These are phyloP conservation scores for Aplodontia rufa DNA, from an alignment of 2,113 vertebrate species.

Conservation along the genomic window DNA sequence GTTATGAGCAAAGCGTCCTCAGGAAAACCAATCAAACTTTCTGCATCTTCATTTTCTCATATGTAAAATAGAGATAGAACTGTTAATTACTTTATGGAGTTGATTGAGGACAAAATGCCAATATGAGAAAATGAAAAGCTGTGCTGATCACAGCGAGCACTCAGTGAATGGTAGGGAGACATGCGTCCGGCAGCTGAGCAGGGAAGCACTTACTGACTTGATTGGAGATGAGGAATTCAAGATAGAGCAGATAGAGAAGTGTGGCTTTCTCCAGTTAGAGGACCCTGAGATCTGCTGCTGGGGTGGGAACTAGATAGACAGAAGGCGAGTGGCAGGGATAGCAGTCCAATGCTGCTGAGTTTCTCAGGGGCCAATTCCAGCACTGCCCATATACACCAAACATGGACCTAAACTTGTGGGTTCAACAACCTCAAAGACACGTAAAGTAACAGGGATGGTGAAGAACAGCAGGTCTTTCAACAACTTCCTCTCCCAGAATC, in stretches of 20 bases:
- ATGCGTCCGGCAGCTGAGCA: neutral
- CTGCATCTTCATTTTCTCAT: neutral
- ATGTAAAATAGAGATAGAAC: neutral
- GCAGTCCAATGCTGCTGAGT: neutral
- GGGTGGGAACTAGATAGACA: neutral
- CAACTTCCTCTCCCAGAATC: neutral
- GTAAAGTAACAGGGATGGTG: too few species aligned
- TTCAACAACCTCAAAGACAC: neutral
- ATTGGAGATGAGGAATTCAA: neutral
- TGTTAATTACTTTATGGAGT: neutral
- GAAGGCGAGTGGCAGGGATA: neutral
- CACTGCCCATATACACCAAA: neutral
- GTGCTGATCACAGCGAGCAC: neutral
- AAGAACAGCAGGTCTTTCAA: neutral
- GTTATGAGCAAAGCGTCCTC: neutral
- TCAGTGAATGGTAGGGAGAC: neutral
- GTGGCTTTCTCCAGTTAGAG: neutral
- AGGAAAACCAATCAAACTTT: neutral
- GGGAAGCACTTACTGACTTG: too few species aligned
- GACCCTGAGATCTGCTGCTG: neutral
- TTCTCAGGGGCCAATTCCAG: neutral
- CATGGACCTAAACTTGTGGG: too few species aligned
- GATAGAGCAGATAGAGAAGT: neutral
- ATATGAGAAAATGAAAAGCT: neutral
- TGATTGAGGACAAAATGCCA: neutral